phyloP scores from a whole-genome alignment of 2,888 invertebrate species.

The Octonoba sinensis region DNA sequence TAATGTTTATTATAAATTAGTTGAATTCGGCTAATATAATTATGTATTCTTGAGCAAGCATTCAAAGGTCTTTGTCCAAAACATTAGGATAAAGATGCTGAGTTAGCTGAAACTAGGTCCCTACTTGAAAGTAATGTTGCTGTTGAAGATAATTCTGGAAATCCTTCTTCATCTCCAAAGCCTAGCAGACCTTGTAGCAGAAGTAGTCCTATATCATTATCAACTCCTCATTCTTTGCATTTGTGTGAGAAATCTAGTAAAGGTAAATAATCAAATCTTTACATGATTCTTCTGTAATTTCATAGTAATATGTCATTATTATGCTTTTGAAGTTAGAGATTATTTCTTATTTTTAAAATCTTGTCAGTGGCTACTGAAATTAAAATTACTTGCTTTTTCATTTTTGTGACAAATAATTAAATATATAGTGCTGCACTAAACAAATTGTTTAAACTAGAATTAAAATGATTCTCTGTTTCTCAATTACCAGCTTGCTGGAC shows the following conservation, averaged over 20 bases:
- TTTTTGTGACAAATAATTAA: no score
- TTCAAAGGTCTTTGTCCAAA: conserved; percentile 1
- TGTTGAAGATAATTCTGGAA: conserved; percentile 27
- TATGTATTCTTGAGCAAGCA: not conserved
- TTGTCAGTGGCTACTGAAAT: no score
- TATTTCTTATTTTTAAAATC: no score
- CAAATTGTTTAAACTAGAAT: no score
- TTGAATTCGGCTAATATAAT: not conserved
- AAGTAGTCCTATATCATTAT: conserved; percentile 64
- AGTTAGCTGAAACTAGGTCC: conserved; percentile 65
- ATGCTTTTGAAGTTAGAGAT: no score
- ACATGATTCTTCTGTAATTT: conserved; percentile 44
- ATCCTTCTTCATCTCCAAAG: conserved; percentile 36
- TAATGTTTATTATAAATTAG: no score
- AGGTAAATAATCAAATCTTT: conserved; percentile 17
- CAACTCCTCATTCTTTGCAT: conserved; percentile 67
- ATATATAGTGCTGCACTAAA: no score
- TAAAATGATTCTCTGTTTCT: no score
- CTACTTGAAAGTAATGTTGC: conserved; percentile 62
- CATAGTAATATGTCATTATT: no score
- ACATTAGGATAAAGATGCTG: conserved; percentile 52
- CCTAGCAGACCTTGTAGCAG: conserved; percentile 42
- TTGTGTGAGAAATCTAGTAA: conserved; percentile 64
- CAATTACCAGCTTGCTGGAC: no score
- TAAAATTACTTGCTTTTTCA: no score